These are phyloP conservation scores for Watersipora subatra DNA, from an alignment of 1,140 invertebrate genomes.

Conservation along the genomic window DNA sequence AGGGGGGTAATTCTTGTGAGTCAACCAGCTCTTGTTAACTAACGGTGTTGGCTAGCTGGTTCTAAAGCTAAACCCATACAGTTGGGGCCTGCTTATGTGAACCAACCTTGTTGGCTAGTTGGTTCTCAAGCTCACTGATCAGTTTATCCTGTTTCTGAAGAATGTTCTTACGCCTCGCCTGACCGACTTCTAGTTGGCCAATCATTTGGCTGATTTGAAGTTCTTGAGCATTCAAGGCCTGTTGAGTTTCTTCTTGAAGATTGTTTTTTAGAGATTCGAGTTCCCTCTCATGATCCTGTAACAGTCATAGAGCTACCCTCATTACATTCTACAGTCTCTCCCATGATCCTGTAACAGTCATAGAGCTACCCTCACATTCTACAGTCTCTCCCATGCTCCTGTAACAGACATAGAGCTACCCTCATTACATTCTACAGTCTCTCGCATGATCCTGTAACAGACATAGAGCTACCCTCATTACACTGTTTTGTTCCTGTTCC, in stretches of 20 bases:
- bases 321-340: constrained; percentile 13
- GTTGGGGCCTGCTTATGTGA: no score
- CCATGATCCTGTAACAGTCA: constrained; percentile 9
- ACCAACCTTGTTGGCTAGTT: constrained; percentile 20
- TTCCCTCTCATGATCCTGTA: constrained; percentile 15
- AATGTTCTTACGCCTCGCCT: constrained; percentile 27
- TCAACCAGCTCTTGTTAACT: no score
- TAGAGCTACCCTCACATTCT: neutral
- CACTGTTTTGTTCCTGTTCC: no score
- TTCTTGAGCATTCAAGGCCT: constrained; percentile 25
- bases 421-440: no score
- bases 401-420: no score
- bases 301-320: neutral
- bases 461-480: no score
- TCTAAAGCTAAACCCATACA: no score
- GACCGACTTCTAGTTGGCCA: constrained; percentile 29
- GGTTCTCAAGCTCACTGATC: constrained; percentile 26
- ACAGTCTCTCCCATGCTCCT: constrained; percentile 16
- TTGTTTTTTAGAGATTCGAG: constrained; percentile 17
- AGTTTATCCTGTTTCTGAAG: constrained; percentile 29
- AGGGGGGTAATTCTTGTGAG: no score
- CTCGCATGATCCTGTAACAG: no score
- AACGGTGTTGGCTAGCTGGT: no score
- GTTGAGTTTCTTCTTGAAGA: constrained; percentile 25
- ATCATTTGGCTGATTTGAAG: constrained; percentile 24